A percentile compares a stretch with the other conserved stretches of the same genome.
Conservation (phyloP, 2,888 invertebrate species). For the Acanthopleura granulata region DNA sequence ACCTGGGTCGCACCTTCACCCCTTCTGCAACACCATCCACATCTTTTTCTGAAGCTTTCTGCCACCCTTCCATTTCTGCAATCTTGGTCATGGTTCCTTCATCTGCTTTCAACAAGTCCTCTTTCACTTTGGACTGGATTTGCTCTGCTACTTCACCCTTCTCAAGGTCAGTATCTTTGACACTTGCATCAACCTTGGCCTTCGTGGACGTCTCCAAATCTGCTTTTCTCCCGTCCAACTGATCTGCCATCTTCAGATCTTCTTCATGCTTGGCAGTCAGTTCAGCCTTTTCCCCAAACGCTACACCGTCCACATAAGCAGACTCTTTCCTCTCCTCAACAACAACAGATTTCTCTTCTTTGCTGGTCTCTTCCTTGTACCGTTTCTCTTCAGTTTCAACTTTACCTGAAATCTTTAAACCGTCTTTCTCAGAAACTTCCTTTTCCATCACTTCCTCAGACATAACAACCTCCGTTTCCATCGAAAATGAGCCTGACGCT, state of each 20-base stretch:
- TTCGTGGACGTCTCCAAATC: not conserved
- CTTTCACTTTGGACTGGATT: not conserved
- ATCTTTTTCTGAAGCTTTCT: not conserved
- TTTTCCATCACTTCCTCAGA: not conserved
- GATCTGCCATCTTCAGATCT: not conserved
- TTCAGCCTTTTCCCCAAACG: slow-evolving; percentile 9
- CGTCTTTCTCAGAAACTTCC: not conserved
- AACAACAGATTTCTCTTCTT: not conserved
- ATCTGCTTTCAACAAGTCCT: not conserved
- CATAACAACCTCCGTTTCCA: not conserved
- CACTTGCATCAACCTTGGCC: not conserved
- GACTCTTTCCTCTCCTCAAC: not conserved
- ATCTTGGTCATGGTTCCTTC: not conserved
- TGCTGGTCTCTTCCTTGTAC: not conserved
- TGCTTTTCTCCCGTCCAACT: not conserved
- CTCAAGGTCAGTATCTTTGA: not conserved
- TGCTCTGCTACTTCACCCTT: not conserved
- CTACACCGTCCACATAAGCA: not conserved
- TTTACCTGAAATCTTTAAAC: not conserved
- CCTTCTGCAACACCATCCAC: slow-evolving; percentile 7
- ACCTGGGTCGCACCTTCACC: not conserved
- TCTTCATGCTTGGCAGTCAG: not conserved
- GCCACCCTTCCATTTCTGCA: not conserved
- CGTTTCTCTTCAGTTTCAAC: slow-evolving; percentile 12
- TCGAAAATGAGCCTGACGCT: not conserved